Base-by-base conservation (phyloP, 2,113 vertebrate species). In the Lagenorhynchus albirostris region DNA sequence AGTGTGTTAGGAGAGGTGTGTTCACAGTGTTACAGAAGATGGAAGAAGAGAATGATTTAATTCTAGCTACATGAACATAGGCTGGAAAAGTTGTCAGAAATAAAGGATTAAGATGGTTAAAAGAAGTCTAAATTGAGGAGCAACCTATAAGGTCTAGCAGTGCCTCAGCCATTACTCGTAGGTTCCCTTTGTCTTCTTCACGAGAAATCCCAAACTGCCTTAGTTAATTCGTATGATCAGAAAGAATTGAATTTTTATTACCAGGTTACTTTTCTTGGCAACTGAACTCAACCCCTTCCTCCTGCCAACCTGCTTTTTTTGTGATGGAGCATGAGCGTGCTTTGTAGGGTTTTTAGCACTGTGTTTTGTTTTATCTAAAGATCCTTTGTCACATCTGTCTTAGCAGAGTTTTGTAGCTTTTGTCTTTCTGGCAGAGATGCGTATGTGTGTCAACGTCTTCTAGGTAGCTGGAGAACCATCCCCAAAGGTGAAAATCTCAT, bases 161-260 rank as follows among this genome's bases (percentile, higher is more conserved):
- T 58, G 9, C 11, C 53, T 82, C 33, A 50, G 53, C 36, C 38
- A 58, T 87, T 73, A 36, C 10, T 68, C 23, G 29, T 36, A 5
- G 12, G 18, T 21, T 44, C 26, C 9, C 8, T 70, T 93, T 84
- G 17, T 82, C 41, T 82, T 93, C 17, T 9, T 95, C 44, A 17
- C 47, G 29, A 91, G 44, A 93, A 60, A 13, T 73, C 60, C 23
- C 36, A 60, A 20, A 50, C 36, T 88, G 29, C 33, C 26, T 55
- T 63, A 67, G 14, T 92, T 96, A 83, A 81, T 58, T 94, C 50
- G 44, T 86, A 58, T n/a, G 6, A 81, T 70, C 5, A 25, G 63
- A 96, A 95, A 77, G 15, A 95, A 88, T 53, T 73, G 29, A 83
- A 94, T 73, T 87, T 96, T 36, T 74, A 26, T 73, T 21, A 80